These are phyloP conservation scores for Donacobius atricapilla DNA, from an alignment of 2,113 vertebrate species.

Conservation along the genomic window DNA sequence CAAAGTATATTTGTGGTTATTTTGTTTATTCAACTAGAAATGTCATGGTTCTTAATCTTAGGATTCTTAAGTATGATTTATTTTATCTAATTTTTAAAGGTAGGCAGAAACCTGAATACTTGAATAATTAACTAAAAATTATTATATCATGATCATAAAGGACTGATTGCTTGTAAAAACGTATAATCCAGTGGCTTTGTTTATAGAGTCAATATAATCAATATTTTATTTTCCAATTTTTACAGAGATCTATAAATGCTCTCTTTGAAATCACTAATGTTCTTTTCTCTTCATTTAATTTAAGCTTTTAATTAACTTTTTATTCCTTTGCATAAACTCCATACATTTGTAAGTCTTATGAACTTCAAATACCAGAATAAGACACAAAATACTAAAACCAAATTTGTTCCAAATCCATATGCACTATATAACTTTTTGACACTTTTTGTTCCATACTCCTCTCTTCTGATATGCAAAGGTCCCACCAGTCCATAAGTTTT, in stretches of 20 bases:
- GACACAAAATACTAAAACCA: neutral
- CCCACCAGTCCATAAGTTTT: neutral
- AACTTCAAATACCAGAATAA: neutral
- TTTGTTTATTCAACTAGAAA: neutral
- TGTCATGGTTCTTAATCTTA: neutral
- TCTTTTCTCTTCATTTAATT: neutral
- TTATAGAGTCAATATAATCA: neutral
- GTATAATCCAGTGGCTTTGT: neutral
- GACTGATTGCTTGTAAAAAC: neutral
- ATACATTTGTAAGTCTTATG: neutral
- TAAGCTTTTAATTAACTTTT: neutral
- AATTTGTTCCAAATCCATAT: neutral
- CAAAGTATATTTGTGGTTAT: neutral
- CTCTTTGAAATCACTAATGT: neutral
- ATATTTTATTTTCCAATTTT: neutral
- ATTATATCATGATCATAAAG: neutral
- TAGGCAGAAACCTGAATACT: neutral
- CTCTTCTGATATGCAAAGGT: neutral
- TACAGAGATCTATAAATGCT: neutral
- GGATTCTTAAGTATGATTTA: neutral
- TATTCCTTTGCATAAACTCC: neutral
- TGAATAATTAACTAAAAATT: neutral
- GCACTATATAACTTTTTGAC: neutral
- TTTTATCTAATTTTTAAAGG: neutral
- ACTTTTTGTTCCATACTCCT: neutral